These are phyloP conservation scores for Meles meles DNA, from an alignment of 2,113 vertebrate species.

Conservation along the genomic window DNA sequence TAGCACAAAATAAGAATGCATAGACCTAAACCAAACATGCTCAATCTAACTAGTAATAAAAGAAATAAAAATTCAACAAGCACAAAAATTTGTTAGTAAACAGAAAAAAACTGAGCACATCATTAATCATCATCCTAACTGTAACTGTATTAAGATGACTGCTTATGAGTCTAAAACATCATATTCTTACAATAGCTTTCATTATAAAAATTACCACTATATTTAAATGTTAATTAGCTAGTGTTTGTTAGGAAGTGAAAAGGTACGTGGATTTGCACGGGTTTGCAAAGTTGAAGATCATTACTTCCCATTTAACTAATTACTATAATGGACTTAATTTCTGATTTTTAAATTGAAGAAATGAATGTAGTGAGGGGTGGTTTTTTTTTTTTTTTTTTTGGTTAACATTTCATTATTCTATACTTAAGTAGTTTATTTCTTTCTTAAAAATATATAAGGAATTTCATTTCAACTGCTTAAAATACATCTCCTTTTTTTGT, in stretches of 20 bases:
- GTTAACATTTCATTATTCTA: background rate
- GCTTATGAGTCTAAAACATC: background rate
- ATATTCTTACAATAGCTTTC: background rate
- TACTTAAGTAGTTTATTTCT: background rate
- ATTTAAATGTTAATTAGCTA: background rate
- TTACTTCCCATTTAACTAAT: background rate
- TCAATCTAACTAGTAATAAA: background rate
- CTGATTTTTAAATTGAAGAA: background rate
- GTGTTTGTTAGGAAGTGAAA: background rate
- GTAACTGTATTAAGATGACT: background rate
- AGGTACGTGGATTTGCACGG: background rate
- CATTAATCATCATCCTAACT: background rate
- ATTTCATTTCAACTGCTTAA: background rate
- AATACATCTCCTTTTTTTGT: background rate
- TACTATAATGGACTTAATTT: background rate
- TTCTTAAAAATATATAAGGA: background rate
- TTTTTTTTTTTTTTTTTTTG: too few relatives aligned
- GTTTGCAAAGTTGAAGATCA: background rate
- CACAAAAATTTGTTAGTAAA: background rate
- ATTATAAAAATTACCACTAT: background rate
- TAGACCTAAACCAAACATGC: background rate
- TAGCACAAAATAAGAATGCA: background rate
- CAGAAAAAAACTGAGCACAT: background rate
- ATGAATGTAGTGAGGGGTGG: background rate
- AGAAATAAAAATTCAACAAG: background rate